Conservation (phyloP, 2,888 invertebrate species). For the Macroteleia sp. region DNA sequence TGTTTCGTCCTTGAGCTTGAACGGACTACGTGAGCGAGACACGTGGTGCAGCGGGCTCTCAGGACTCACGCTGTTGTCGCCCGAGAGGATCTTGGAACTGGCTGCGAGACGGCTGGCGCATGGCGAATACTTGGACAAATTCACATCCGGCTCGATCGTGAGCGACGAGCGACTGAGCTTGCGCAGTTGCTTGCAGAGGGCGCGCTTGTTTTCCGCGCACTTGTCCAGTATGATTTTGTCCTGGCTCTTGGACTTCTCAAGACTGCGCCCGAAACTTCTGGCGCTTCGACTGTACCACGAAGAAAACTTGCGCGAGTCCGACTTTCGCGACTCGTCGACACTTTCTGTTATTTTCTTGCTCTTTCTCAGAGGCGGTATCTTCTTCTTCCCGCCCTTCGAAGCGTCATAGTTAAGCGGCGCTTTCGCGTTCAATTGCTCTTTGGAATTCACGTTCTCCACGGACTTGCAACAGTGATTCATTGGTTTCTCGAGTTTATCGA, state of each 20-base stretch:
- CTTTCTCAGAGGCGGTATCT: conserved; percentile 33
- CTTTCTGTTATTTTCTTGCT: conserved; percentile 31
- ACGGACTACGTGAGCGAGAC: conserved; percentile 74
- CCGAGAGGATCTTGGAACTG: conserved; percentile 80
- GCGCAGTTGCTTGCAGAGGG: conserved; percentile 72
- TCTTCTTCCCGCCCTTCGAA: conserved; percentile 11
- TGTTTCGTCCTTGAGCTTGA: conserved; percentile 56
- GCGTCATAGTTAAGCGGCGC: conserved; percentile 10
- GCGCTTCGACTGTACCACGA: conserved; percentile 72
- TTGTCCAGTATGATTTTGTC: conserved; percentile 63
- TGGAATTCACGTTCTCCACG: conserved; percentile 56
- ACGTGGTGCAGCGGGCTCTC: conserved; percentile 79
- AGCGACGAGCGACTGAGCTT: conserved; percentile 78
- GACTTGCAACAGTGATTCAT: conserved; percentile 23
- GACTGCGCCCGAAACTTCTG: conserved; percentile 54
- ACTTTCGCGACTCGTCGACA: conserved; percentile 36
- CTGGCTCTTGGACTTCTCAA: conserved; percentile 69
- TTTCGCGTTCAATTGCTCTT: conserved; percentile 46
- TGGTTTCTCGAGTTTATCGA: conserved; percentile 2
- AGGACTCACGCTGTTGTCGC: conserved; percentile 72
- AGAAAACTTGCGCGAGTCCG: conserved; percentile 69
- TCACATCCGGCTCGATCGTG: conserved; percentile 77
- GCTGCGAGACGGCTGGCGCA: conserved; percentile 81
- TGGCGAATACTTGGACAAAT: conserved; percentile 81
- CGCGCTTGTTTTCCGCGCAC: conserved; percentile 65